Evolutionary conservation across 1,140 invertebrate genomes (phyloP).

Genomic region (Brachionus plicatilis): DNA sequence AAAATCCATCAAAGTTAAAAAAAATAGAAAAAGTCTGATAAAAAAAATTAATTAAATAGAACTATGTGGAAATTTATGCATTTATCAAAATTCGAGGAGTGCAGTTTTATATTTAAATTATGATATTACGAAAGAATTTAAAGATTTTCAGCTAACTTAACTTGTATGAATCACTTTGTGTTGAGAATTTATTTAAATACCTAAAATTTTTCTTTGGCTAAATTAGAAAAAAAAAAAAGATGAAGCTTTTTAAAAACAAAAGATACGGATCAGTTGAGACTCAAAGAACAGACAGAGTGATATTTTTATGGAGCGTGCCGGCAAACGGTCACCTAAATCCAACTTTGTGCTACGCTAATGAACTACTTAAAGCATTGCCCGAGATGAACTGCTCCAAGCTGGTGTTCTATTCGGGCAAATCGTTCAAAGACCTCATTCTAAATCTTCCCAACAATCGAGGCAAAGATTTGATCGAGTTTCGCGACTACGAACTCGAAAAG

Average conservation of each 20-base stretch:
- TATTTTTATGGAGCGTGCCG: constrained; percentile 38
- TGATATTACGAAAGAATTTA: neutral
- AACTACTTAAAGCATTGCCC: neutral
- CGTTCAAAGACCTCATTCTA: constrained; percentile 20
- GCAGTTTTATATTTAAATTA: neutral
- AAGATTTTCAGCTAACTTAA: neutral
- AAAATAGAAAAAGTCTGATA: neutral
- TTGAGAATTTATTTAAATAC: constrained; percentile 13
- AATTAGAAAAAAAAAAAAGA: neutral
- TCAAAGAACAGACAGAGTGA: neutral
- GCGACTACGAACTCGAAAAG: constrained; percentile 35
- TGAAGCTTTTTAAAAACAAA: neutral
- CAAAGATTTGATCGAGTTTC: constrained; percentile 31
- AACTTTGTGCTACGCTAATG: constrained; percentile 25
- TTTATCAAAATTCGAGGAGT: neutral
- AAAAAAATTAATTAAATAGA: neutral
- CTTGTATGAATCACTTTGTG: neutral
- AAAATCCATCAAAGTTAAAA: neutral
- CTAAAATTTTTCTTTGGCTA: neutral
- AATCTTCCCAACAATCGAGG: constrained; percentile 29
- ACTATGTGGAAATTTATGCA: neutral
- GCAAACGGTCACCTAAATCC: constrained; percentile 37
- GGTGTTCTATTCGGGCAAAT: constrained; percentile 3
- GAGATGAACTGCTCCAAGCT: constrained; percentile 22
- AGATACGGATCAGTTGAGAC: neutral